Evolutionary conservation across 2,888 invertebrate genomes (phyloP).

Genomic region (Brachyptera putata): DNA sequence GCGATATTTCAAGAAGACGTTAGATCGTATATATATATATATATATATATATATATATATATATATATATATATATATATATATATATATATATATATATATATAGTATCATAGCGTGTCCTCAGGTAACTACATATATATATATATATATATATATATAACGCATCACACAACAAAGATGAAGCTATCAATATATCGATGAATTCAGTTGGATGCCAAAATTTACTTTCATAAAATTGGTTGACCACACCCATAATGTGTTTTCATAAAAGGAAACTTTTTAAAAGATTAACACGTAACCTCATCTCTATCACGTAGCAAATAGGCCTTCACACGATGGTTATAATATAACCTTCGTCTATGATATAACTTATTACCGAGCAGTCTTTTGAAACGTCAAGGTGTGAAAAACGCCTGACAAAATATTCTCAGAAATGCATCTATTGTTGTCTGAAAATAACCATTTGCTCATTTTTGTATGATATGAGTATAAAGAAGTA

Average conservation of each 20-base stretch:
- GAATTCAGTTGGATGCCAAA: not conserved
- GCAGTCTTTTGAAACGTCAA: no score
- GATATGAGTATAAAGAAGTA: not conserved
- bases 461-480: not conserved
- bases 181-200: conserved; percentile 19
- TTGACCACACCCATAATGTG: conserved; percentile 20
- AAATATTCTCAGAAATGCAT: not conserved
- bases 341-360: no score
- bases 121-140: not conserved
- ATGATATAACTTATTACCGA: no score
- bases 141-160: not conserved
- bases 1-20: no score
- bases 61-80: no score
- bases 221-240: conserved; percentile 21
- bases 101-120: no score
- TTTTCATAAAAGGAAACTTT: conserved; percentile 6
- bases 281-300: conserved; percentile 9
- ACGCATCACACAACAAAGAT: conserved; percentile 14
- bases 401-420: no score
- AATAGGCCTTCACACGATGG: no score
- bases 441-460: not conserved
- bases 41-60: no score
- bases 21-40: no score
- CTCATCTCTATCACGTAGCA: no score
- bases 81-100: no score